A percentile compares a stretch with the other conserved stretches of the same genome.
phyloP scores from a whole-genome alignment of 2,888 invertebrate species.

The Lepidochrysops patricia region DNA sequence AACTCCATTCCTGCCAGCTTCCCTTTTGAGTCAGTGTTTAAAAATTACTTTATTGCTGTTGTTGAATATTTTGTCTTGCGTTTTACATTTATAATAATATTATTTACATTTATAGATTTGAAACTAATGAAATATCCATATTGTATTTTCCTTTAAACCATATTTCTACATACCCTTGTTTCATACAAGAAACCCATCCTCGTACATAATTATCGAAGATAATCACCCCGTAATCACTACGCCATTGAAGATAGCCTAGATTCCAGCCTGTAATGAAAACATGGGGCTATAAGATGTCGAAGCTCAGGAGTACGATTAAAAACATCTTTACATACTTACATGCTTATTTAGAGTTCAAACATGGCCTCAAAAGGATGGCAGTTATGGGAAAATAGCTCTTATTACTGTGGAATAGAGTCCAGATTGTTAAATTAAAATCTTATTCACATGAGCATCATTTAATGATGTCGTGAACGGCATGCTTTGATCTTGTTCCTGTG shows the following conservation, averaged over 20 bases:
- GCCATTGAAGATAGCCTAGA: neutral
- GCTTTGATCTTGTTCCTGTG: slow-evolving; percentile 50
- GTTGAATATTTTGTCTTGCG: no score
- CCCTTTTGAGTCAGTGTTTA: no score
- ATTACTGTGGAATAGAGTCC: slow-evolving; percentile 18
- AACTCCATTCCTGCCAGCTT: no score
- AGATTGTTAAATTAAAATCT: slow-evolving; percentile 27
- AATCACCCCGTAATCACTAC: neutral
- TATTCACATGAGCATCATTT: slow-evolving; percentile 47
- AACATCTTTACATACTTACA: slow-evolving; percentile 9
- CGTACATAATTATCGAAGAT: neutral
- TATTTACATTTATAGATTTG: no score
- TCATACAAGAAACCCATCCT: no score
- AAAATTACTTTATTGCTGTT: no score
- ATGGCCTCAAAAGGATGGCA: slow-evolving; percentile 18
- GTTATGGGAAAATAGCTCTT: slow-evolving; percentile 24
- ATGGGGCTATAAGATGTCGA: neutral
- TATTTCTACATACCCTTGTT: no score
- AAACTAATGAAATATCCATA: no score
- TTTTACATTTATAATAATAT: no score
- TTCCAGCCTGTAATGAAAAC: neutral
- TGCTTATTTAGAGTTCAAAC: slow-evolving; percentile 4
- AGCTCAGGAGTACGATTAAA: neutral
- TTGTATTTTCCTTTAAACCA: no score
- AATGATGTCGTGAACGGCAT: slow-evolving; percentile 56